Conservation (phyloP, 1,140 invertebrate species). For the Delia radicum region DNA sequence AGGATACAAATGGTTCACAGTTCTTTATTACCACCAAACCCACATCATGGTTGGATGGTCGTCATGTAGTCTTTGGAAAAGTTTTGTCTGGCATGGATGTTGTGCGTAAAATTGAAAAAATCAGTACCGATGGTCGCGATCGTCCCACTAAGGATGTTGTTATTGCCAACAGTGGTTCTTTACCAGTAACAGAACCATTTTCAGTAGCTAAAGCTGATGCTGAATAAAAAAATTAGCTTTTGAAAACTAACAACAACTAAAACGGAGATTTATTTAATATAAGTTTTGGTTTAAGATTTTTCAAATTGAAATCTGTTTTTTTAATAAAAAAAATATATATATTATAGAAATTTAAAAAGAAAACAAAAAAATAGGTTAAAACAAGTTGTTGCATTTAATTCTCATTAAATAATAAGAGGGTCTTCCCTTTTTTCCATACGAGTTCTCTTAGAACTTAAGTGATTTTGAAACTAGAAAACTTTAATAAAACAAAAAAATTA, state of each 20-base stretch:
- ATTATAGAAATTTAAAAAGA: neutral
- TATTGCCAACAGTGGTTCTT: slow-evolving; percentile 73
- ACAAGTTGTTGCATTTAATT: slow-evolving; percentile 18
- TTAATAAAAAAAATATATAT: neutral
- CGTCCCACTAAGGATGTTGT: slow-evolving; percentile 76
- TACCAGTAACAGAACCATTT: slow-evolving; percentile 74
- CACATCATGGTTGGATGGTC: slow-evolving; percentile 93
- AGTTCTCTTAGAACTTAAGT: neutral
- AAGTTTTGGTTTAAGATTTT: slow-evolving; percentile 5
- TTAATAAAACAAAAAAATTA: too few relatives aligned
- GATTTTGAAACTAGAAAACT: slow-evolving; percentile 2
- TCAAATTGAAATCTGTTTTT: neutral
- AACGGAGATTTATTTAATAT: neutral
- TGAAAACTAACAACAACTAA: neutral
- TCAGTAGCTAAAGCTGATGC: slow-evolving; percentile 81
- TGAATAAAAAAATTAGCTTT: slow-evolving; percentile 3
- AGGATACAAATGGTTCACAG: slow-evolving; percentile 97
- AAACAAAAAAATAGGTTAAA: neutral
- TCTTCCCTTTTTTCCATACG: neutral
- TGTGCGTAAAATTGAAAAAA: slow-evolving; percentile 81
- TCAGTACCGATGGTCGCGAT: slow-evolving; percentile 73
- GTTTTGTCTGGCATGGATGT: slow-evolving; percentile 64
- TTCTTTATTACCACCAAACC: slow-evolving; percentile 94
- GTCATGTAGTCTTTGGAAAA: slow-evolving; percentile 98
- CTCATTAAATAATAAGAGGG: slow-evolving; percentile 15